Base-by-base conservation (phyloP, 2,113 vertebrate genomes). In the Sialia sialis region DNA sequence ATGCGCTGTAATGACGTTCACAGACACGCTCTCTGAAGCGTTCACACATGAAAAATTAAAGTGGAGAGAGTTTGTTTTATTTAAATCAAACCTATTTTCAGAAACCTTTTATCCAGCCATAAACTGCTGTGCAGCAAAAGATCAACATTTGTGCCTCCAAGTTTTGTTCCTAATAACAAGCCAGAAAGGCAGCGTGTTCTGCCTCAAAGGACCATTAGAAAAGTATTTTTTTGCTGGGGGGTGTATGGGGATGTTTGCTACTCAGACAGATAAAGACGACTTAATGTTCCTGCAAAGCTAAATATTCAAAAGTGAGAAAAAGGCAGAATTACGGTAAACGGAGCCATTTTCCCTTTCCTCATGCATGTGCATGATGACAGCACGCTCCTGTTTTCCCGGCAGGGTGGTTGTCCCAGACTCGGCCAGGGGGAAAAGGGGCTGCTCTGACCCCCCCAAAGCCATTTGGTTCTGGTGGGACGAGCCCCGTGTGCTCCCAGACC, bases 31-130 rank as follows among this genome's bases (percentile, higher is more conserved):
- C 85, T 94, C 87, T 70, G 89, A 95, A 95, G 91, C 11, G 0
- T 91, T 94, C 93, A 74, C 91, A 91, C 78, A 91, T 90, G 91
- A 94, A 95, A 96, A 96, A 95, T 95, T 92, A 73, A 96, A 95
- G 91, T 23, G 60, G 48, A 86, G 84, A 90, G 63, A 56, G 70
- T 87, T 96, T 96, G 89, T 95, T 95, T 93, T 94, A 94, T 93
- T 87, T 93, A 91, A 95, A 94, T 92, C 64, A 88, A 86, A 63
- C 39, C 86, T 95, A 91, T 96, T 95, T 95, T 91, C 85, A 91
- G 85, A 93, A 93, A 52, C 64, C 62, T 94, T 96, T 94, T 87
- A 94, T 72, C 62, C 80, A 91, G 63, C 62, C 74, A 92, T 93
- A 96, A 95, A 95, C 75, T 93, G 66, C 91, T 90, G 69, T 7